phyloP scores from a whole-genome alignment of 1,140 invertebrate species.

The Lordiphosa mommai region DNA sequence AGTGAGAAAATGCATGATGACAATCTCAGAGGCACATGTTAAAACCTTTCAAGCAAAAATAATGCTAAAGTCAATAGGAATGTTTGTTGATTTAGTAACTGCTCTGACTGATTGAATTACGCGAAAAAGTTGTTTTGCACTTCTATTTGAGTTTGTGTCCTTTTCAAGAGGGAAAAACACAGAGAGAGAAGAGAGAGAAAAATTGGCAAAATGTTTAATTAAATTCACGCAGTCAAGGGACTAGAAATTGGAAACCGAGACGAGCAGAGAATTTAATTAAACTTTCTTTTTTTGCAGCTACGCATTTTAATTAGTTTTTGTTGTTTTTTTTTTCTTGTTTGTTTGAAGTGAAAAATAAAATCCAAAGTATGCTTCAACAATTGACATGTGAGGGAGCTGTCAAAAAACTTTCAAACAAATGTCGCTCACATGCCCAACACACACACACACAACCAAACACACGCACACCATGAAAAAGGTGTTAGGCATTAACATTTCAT shows the following conservation, averaged over 20 bases:
- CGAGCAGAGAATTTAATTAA: conserved; percentile 68
- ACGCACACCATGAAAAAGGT: conserved; percentile 37
- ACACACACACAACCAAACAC: conserved; percentile 19
- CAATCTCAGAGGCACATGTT: not conserved
- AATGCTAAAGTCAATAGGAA: conserved; percentile 39
- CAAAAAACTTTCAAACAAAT: conserved; percentile 74
- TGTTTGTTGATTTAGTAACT: conserved; percentile 66
- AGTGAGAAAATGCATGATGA: not conserved
- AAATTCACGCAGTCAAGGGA: conserved; percentile 36
- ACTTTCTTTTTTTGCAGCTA: conserved; percentile 60
- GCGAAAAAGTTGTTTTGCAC: conserved; percentile 18
- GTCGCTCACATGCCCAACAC: conserved; percentile 69
- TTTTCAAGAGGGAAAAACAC: conserved; percentile 11
- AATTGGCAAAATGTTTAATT: conserved; percentile 66
- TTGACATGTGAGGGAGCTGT: conserved; percentile 56
- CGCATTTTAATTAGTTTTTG: conserved; percentile 71
- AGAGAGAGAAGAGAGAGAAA: conserved; percentile 19
- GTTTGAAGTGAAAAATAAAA: conserved; percentile 45
- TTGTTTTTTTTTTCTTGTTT: conserved; percentile 12
- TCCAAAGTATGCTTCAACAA: conserved; percentile 51
- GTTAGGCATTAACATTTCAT: conserved; percentile 69
- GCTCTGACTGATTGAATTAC: conserved; percentile 62
- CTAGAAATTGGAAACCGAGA: conserved; percentile 4
- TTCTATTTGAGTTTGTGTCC: conserved; percentile 22
- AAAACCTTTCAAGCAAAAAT: conserved; percentile 5